These are phyloP conservation scores for Radopholus similis DNA, from an alignment of 1,140 invertebrate species.

Conservation along the genomic window DNA sequence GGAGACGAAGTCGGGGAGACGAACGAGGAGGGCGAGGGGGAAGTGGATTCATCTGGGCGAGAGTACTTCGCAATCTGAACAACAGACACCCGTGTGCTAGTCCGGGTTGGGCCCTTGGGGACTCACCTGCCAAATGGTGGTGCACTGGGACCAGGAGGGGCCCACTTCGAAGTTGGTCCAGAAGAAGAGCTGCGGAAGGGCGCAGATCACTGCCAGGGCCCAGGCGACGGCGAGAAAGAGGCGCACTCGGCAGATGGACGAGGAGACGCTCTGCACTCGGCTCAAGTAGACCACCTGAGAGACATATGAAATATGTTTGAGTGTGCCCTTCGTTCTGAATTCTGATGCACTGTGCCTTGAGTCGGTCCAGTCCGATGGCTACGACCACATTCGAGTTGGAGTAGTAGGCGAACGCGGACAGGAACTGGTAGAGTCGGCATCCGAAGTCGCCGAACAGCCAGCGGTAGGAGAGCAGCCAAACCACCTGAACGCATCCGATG, in stretches of 20 bases:
- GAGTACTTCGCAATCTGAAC: constrained; percentile 20
- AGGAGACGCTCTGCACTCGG: constrained; percentile 9
- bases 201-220: constrained; percentile 45
- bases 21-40: not conserved
- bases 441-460: constrained; percentile 47
- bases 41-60: not conserved
- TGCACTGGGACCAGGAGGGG: constrained; percentile 43
- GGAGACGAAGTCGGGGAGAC: not conserved
- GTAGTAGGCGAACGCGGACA: constrained; percentile 55
- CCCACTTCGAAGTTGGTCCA: constrained; percentile 43
- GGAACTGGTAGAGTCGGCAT: constrained; percentile 51
- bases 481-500: constrained; percentile 28
- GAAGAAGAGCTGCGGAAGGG: constrained; percentile 48
- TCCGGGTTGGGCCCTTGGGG: not conserved
- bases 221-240: constrained; percentile 36
- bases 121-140: constrained; percentile 46
- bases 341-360: constrained; percentile 31
- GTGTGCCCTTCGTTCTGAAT: too few species aligned
- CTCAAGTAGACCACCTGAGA: constrained; percentile 11
- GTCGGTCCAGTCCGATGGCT: constrained; percentile 47
- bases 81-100: not conserved
- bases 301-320: not conserved
- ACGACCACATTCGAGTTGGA: constrained; percentile 53
- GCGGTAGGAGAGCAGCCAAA: constrained; percentile 48
- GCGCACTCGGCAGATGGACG: constrained; percentile 44